phyloP scores from a whole-genome alignment of 2,888 invertebrate species.

The Acanthosepion esculentum region DNA sequence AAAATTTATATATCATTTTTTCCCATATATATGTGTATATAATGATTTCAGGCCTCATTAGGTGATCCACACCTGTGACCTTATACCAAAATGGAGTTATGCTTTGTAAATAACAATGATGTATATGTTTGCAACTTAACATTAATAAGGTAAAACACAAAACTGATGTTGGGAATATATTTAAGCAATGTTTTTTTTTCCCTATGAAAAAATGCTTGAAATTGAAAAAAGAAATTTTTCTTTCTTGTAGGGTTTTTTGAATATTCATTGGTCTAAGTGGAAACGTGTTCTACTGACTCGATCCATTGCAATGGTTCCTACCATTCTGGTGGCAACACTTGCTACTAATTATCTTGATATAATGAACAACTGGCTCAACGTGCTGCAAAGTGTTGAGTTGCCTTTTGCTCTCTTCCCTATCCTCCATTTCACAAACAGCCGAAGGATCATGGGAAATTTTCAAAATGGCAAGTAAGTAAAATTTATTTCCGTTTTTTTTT shows the following conservation, averaged over 20 bases:
- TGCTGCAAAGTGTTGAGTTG: slow-evolving; percentile 87
- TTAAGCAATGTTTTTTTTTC: no score
- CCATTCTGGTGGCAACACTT: slow-evolving; percentile 72
- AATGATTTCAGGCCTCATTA: no score
- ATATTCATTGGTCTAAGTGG: slow-evolving; percentile 90
- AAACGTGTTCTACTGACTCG: slow-evolving; percentile 89
- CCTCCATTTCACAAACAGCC: slow-evolving; percentile 87
- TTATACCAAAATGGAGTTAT: no score
- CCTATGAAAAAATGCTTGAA: not conserved
- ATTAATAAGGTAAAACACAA: no score
- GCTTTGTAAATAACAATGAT: no score
- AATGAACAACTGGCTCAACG: slow-evolving; percentile 89
- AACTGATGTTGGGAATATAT: no score
- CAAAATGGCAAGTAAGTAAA: slow-evolving; percentile 79
- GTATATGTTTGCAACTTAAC: no score
- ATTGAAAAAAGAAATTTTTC: not conserved
- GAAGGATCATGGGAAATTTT: slow-evolving; percentile 88
- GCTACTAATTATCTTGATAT: slow-evolving; percentile 81
- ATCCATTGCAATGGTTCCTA: slow-evolving; percentile 84
- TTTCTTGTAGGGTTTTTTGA: slow-evolving; percentile 82
- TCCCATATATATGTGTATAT: no score
- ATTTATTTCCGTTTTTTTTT: not conserved
- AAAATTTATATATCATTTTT: no score
- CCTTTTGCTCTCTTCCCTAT: slow-evolving; percentile 90
- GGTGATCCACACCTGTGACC: no score